Percentiles rank a stretch among this genome's conserved stretches.
Evolutionary conservation across 2,797 vertebrate genomes (phyloP).

Genomic region (Leuciscus waleckii): DNA sequence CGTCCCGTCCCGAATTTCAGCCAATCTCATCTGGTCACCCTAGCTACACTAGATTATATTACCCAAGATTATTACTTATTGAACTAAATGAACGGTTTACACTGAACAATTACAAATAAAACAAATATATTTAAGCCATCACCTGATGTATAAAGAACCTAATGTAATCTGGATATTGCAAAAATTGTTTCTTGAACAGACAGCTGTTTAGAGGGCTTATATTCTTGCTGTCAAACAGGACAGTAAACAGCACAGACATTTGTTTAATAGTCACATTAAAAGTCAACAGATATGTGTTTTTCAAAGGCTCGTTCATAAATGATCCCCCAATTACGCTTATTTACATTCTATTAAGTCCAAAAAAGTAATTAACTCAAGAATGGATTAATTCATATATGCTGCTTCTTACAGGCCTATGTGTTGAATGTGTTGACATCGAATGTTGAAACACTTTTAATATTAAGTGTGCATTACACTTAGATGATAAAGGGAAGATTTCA

Average conservation of each 20-base stretch:
- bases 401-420: not conserved
- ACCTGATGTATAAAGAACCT: not conserved
- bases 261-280: not conserved
- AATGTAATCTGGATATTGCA: not conserved
- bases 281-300: not conserved
- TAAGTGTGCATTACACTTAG: not conserved
- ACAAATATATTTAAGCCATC: not conserved
- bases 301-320: not conserved
- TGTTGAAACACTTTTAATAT: no score
- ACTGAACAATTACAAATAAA: not conserved
- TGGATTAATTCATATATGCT: not conserved
- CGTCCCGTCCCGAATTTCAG: no score
- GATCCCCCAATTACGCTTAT: not conserved
- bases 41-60: not conserved
- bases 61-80: slow-evolving; percentile 2
- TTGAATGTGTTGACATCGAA: not conserved
- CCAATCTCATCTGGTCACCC: no score
- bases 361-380: no score
- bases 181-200: not conserved
- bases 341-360: no score
- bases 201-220: not conserved
- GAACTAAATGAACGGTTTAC: not conserved
- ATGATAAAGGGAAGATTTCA: not conserved
- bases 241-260: not conserved
- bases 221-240: not conserved